Percentiles rank a stretch among this genome's conserved stretches.
These are phyloP conservation scores for Pseudococcus jackbeardsleyi DNA, from an alignment of 2,888 invertebrate genomes.

Conservation along the genomic window DNA sequence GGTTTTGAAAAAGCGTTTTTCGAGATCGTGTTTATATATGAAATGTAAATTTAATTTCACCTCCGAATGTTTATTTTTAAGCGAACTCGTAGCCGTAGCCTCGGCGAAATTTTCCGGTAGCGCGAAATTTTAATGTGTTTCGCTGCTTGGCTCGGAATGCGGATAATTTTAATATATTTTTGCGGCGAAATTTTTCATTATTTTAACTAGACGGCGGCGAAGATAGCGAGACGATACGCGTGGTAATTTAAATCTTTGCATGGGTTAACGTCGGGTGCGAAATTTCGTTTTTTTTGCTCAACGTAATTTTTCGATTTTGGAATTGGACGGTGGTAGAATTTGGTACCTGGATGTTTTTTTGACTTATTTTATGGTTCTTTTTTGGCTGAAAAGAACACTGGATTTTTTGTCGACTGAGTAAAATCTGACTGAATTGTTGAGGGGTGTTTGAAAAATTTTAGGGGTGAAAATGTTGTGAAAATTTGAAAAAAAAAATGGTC, in stretches of 20 bases:
- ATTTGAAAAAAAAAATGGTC: too few species aligned
- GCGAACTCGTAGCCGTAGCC: conserved; percentile 20
- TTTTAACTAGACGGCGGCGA: conserved; percentile 3
- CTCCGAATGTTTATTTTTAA: conserved; percentile 43
- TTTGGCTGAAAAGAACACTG: too few species aligned
- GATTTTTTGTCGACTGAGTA: too few species aligned
- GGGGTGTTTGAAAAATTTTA: too few species aligned
- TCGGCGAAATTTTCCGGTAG: conserved; percentile 32
- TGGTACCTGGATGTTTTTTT: too few species aligned
- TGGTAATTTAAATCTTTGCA: not conserved
- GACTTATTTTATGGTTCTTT: too few species aligned
- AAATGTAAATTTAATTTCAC: conserved; percentile 56
- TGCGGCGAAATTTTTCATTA: conserved; percentile 38
- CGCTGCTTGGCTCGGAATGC: conserved; percentile 30
- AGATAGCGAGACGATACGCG: not conserved
- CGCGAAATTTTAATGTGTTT: conserved; percentile 40
- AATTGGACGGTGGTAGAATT: not conserved
- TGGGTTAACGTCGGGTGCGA: not conserved
- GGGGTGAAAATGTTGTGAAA: too few species aligned
- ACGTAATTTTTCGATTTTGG: not conserved
- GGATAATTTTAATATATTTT: conserved; percentile 44
- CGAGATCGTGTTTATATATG: conserved; percentile 50
- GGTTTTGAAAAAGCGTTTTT: conserved; percentile 46
- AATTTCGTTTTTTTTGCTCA: not conserved
- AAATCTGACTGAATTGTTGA: too few species aligned